Conservation (phyloP, 2,113 vertebrate genomes). For the Ancistrus triradiatus region DNA sequence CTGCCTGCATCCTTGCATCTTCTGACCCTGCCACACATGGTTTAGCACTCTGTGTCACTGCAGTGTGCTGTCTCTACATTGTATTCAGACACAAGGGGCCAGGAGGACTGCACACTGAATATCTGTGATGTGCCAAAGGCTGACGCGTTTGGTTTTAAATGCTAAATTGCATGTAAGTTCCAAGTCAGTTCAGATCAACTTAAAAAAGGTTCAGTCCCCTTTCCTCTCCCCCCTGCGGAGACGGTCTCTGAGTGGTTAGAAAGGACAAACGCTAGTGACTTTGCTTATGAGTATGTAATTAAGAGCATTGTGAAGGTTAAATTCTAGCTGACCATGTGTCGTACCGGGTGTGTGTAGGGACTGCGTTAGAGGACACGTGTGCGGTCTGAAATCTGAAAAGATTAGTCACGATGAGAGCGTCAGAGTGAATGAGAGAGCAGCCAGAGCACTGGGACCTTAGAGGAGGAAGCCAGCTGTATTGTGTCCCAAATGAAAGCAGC, state of each 20-base stretch:
- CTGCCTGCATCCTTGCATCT: background rate
- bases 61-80: conserved; percentile 9
- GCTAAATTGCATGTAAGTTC: conserved; percentile 27
- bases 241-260: background rate
- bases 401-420: conserved; percentile 25
- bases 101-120: conserved; percentile 2
- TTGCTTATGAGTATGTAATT: conserved; percentile 12
- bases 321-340: conserved; percentile 18
- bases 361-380: too few relatives aligned
- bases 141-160: conserved; percentile 23
- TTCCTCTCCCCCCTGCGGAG: background rate
- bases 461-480: conserved; percentile 49
- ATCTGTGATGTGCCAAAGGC: conserved; percentile 9
- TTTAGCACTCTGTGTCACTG: conserved; percentile 15
- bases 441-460: conserved; percentile 31
- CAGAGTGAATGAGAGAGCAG: conserved; percentile 16
- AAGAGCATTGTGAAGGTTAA: conserved; percentile 9
- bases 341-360: too few relatives aligned
- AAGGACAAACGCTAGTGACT: background rate
- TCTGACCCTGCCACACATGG: conserved; percentile 12
- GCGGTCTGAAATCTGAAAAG: conserved; percentile 11
- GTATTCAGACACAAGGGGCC: conserved; percentile 22
- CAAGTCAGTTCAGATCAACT: conserved; percentile 1
- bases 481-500: conserved; percentile 47
- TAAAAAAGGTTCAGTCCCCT: too few relatives aligned